Base-by-base conservation (phyloP, 2,888 invertebrate genomes). In the Merodon equestris region DNA sequence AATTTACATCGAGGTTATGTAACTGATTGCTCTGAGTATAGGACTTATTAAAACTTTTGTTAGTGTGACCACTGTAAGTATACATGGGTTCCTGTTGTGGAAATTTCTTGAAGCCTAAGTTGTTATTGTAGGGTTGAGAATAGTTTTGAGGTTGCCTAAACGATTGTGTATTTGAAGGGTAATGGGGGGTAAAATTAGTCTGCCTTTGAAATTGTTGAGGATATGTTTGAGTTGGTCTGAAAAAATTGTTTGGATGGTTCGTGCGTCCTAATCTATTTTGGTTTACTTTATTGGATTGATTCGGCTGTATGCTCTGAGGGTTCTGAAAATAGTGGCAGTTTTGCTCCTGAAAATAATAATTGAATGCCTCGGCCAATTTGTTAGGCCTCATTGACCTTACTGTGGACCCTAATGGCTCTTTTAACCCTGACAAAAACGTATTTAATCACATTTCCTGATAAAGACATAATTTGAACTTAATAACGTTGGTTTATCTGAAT, bases 391-490 rank as follows among this genome's bases (percentile, higher is more conserved):
- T 83, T 1, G 82, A 56, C 12, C 83, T 67, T 15, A 83, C 70
- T 18, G 82, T 82, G 19, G 82, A 66, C 9, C 83, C 82, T 45
- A 83, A 13, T 1, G 82, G 82, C 51, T 83, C 83, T 27, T 36
- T 82, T 18, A 83, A 54, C 13, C 82, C 82, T 1, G 66, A 66
- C 10, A 83, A 42, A 54, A 83, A 83, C 9, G 70, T 48, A 40
- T 83, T 82, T 9, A 83, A 61, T 13, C 81, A 82, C 82, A 84
- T 83, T 57, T 83, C 82, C 10, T 60, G 47, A 42, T 81, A 81
- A 1, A 83, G 44, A 15, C 13, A 27, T 27, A 27, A 27, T 27
- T 27, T 27, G 27, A 7, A 27, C 15, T 27, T 27, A 27, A 27
- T 27, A 27, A 27, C 27, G 27, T 27, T 27, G 7, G 27, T 7